A percentile compares a stretch with the other conserved stretches of the same genome.
Evolutionary conservation across 1,140 invertebrate species (phyloP).

Genomic region (Dryas iulia): DNA sequence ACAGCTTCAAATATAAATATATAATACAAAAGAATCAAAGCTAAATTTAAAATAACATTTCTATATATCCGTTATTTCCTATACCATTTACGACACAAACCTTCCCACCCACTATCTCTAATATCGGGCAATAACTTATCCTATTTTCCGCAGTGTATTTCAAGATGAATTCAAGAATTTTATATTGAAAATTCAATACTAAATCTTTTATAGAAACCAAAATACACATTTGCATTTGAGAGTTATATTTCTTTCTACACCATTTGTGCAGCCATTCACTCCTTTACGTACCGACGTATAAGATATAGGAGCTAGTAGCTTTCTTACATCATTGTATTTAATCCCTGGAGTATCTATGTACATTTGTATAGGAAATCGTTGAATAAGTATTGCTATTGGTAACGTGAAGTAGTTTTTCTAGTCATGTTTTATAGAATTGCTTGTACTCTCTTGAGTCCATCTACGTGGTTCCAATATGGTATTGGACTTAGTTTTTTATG

Average conservation of each 20-base stretch:
- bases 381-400: conserved; percentile 11
- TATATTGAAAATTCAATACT: conserved; percentile 5
- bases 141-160: conserved; percentile 5
- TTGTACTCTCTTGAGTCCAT: not conserved
- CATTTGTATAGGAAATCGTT: conserved; percentile 31
- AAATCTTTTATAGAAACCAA: conserved; percentile 20
- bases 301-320: conserved; percentile 27
- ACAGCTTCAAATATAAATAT: no score
- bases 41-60: no score
- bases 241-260: conserved; percentile 30
- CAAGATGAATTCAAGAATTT: not conserved
- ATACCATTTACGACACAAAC: not conserved
- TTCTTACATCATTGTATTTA: conserved; percentile 24
- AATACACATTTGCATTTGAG: conserved; percentile 26
- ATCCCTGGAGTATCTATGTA: conserved; percentile 21
- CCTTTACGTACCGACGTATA: conserved; percentile 20
- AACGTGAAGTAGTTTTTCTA: not conserved
- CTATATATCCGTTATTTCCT: not conserved
- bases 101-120: not conserved
- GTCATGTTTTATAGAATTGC: not conserved
- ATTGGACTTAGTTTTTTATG: no score
- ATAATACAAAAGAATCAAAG: no score
- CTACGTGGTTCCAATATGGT: not conserved
- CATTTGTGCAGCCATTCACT: conserved; percentile 24
- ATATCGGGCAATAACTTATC: not conserved